Evolutionary conservation across 92 coral and sea anemone genomes (phyloP), one percentile per base, ranked within the genome.

Genomic region (Epizoanthus fatuus): DNA sequence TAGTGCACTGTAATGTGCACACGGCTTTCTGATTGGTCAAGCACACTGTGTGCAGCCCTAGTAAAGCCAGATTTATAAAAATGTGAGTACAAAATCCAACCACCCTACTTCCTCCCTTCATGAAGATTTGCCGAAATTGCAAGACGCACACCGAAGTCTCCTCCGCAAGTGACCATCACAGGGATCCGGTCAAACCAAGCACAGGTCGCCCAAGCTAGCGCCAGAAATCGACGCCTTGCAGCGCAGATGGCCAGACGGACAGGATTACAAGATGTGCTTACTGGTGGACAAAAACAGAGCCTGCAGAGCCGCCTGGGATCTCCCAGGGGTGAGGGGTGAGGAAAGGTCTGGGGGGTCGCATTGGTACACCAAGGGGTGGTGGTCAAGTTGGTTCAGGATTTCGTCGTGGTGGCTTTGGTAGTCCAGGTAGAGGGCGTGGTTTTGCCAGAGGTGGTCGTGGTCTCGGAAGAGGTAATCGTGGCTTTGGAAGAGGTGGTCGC

Each of bases 111-210:
- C 84, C 93, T 79, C 88, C 91, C 82, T 42, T 76, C 82, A 77
- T 92, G 93, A 94, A 97, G 99, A 91, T 97, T 97, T 92, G 96
- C 98, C 47, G 99, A 97, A 80, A 86, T 97, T 73, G 98, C 99
- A 67, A 90, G 94, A 57, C 84, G 74, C 56, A 86, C 93, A 63
- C 74, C 89, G 71, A 82, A 90, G 86, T 92, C 98, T 4, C 98
- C 98, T 1, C 96, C 96, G 13, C 98, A 95, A 95, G 98, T 95
- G 16, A 95, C 98, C 16, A 55, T 95, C 49, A 83, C 94, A 19
- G 98, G 98, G 63, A 80, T 97, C 58, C 86, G 99, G 12, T 75
- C 89, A 68, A 91, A 87, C 19, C 97, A 95, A 86, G 85, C 92
- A 64, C 97, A 93, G 86, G 49, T 91, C 35, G 25, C 90, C 22